These are phyloP conservation scores for Keiferia lycopersicella DNA, from an alignment of 2,888 invertebrate species.

Conservation along the genomic window DNA sequence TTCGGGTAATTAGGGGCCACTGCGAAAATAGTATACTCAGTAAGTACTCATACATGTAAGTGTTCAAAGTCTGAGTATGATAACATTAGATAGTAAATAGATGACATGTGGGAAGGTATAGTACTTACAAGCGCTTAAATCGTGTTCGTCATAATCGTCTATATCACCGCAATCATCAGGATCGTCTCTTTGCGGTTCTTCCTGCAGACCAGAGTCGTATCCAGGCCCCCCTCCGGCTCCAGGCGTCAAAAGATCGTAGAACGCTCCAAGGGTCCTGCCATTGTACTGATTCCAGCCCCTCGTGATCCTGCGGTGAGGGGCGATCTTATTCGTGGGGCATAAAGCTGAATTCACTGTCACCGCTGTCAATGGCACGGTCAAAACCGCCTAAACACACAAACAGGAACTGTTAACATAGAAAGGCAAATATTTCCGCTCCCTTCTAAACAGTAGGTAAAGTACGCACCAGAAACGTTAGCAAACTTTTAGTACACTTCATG, in stretches of 20 bases:
- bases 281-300: slow-evolving; percentile 41
- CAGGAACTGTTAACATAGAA: slow-evolving; percentile 6
- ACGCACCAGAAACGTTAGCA: slow-evolving; percentile 14
- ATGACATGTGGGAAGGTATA: background rate
- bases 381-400: slow-evolving; percentile 42
- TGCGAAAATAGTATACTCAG: slow-evolving; percentile 32
- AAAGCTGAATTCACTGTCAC: slow-evolving; percentile 60
- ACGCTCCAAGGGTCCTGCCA: slow-evolving; percentile 61
- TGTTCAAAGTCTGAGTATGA: too few relatives aligned
- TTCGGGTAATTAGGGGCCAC: slow-evolving; percentile 48
- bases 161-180: slow-evolving; percentile 70
- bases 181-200: slow-evolving; percentile 62
- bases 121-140: slow-evolving; percentile 65
- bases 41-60: background rate
- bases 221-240: slow-evolving; percentile 26
- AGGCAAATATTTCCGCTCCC: background rate
- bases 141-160: slow-evolving; percentile 73
- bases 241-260: slow-evolving; percentile 55
- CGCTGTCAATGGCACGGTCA: slow-evolving; percentile 47
- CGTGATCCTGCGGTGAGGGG: slow-evolving; percentile 56
- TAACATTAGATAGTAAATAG: too few relatives aligned
- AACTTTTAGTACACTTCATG: slow-evolving; percentile 11
- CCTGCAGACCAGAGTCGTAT: slow-evolving; percentile 47
- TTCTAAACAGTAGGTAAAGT: background rate
- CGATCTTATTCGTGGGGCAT: slow-evolving; percentile 75